Conservation (phyloP, 2,888 invertebrate species). For the Hemistola chrysoprasaria region DNA sequence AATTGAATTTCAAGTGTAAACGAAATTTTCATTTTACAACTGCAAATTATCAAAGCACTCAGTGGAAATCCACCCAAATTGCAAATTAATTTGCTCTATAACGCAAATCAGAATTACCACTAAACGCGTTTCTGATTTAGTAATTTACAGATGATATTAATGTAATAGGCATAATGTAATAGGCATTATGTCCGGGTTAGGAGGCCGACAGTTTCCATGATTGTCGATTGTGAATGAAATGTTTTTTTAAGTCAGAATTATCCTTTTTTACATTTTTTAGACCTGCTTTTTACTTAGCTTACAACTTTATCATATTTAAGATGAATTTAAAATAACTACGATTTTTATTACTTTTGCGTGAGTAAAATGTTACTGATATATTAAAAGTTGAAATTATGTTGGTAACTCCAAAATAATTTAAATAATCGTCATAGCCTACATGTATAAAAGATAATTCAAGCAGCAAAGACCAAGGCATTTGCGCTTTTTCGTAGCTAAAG, state of each 20-base stretch:
- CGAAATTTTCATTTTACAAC: constrained; percentile 11
- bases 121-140: constrained; percentile 31
- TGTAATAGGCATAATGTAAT: constrained; percentile 20
- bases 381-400: too few relatives aligned
- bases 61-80: constrained; percentile 27
- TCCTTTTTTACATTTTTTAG: too few relatives aligned
- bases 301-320: too few relatives aligned
- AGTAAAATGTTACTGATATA: too few relatives aligned
- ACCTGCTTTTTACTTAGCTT: too few relatives aligned
- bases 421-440: too few relatives aligned
- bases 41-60: constrained; percentile 21
- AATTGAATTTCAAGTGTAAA: constrained; percentile 8
- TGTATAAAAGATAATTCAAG: too few relatives aligned
- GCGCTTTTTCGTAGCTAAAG: too few relatives aligned
- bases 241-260: neutral
- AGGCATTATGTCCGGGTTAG: constrained; percentile 8
- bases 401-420: too few relatives aligned
- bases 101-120: constrained; percentile 31
- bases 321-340: too few relatives aligned
- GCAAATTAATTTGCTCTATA: constrained; percentile 29
- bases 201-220: constrained; percentile 18
- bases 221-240: constrained; percentile 8
- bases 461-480: too few relatives aligned
- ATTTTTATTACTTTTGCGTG: too few relatives aligned
- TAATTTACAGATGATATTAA: constrained; percentile 25